Percentiles rank a stretch among this genome's conserved stretches.
Evolutionary conservation across 2,888 invertebrate species (phyloP).

Genomic region (Andrena praecox): DNA sequence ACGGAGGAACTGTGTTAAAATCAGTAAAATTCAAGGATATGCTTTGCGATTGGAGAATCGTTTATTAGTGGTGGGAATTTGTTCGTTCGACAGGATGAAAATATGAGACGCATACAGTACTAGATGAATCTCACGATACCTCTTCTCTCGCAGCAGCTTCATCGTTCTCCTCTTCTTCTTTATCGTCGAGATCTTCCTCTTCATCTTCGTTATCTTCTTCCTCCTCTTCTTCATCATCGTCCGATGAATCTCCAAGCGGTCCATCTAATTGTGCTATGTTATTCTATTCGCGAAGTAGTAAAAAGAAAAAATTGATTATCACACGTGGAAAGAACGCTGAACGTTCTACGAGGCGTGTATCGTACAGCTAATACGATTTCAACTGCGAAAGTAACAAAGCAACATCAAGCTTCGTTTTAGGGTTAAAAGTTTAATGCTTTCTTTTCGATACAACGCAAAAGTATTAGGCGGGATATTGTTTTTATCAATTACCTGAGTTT

Average conservation of each 20-base stretch:
- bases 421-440: no score
- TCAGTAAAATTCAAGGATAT: not conserved
- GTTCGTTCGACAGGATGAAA: no score
- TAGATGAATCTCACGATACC: conserved; percentile 63
- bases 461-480: not conserved
- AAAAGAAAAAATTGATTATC: conserved; percentile 5
- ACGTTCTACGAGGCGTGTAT: not conserved
- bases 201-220: conserved; percentile 86
- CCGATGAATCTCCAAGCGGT: conserved; percentile 88
- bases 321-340: not conserved
- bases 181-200: conserved; percentile 85
- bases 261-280: conserved; percentile 87
- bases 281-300: conserved; percentile 67
- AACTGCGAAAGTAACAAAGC: not conserved
- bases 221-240: conserved; percentile 92
- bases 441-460: no score
- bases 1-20: not conserved
- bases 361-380: not conserved
- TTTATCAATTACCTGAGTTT: conserved; percentile 74
- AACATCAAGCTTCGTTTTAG: no score
- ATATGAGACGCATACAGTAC: not conserved
- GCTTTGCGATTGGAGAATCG: no score
- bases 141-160: conserved; percentile 83
- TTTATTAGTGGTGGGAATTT: no score
- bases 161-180: conserved; percentile 85